Conservation (phyloP, 1,140 invertebrate genomes). For the Drusus annulatus region DNA sequence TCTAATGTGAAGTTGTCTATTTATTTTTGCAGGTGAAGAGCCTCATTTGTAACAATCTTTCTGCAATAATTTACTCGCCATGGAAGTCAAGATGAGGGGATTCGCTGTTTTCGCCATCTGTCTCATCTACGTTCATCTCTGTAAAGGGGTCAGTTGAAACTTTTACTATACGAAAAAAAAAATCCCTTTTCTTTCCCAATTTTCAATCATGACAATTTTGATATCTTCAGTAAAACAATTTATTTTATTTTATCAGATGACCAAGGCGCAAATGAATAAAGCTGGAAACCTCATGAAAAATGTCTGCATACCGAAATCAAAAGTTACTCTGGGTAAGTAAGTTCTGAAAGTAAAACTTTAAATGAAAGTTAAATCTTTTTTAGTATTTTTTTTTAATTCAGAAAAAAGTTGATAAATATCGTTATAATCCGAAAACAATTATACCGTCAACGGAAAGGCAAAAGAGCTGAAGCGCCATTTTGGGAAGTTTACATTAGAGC, state of each 20-base stretch:
- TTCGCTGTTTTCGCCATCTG: not conserved
- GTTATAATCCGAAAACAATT: too few species aligned
- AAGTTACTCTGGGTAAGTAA: constrained; percentile 61
- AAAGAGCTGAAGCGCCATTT: too few species aligned
- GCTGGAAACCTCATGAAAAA: constrained; percentile 61
- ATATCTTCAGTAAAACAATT: not conserved
- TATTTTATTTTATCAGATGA: constrained; percentile 58
- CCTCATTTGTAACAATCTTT: not conserved
- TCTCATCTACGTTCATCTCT: not conserved
- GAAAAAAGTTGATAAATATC: too few species aligned
- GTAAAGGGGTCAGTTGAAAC: not conserved
- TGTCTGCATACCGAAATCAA: constrained; percentile 62
- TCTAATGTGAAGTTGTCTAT: not conserved
- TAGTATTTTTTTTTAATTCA: too few species aligned
- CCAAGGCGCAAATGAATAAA: constrained; percentile 62
- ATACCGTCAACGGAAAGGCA: too few species aligned
- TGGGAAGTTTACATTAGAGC: too few species aligned
- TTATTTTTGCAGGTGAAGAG: not conserved
- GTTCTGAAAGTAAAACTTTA: too few species aligned
- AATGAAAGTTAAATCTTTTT: too few species aligned
- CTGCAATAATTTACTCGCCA: not conserved
- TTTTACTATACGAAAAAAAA: not conserved
- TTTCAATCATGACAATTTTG: not conserved
- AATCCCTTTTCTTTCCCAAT: not conserved
- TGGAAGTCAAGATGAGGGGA: not conserved